These are phyloP conservation scores for Saguinus imperator DNA, from an alignment of 2,113 vertebrate genomes.

Conservation along the genomic window DNA sequence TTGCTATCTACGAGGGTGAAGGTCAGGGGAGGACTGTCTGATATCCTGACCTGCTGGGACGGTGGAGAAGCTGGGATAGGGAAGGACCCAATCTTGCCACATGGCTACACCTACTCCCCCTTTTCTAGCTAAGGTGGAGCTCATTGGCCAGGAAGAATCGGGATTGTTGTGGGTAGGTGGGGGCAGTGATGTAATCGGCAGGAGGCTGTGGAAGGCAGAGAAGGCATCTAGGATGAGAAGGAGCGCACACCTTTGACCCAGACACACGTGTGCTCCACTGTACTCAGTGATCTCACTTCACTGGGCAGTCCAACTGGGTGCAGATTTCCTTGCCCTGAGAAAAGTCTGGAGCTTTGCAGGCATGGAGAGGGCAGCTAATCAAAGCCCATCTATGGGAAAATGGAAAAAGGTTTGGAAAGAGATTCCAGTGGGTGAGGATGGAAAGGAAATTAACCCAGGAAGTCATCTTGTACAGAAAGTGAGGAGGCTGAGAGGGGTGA, in stretches of 20 bases:
- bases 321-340: background rate
- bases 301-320: background rate
- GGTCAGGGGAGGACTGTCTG: constrained; percentile 12
- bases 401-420: background rate
- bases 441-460: background rate
- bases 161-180: too few species aligned
- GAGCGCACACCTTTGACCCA: too few species aligned
- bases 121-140: background rate
- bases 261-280: rapidly evolving
- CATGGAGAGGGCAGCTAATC: background rate
- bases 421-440: background rate
- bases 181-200: background rate
- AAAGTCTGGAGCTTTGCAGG: too few species aligned
- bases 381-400: background rate
- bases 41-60: background rate
- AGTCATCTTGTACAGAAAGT: background rate
- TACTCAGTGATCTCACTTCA: background rate
- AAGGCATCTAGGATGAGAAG: background rate
- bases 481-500: too few species aligned
- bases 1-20: background rate
- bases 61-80: background rate
- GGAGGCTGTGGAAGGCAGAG: background rate
- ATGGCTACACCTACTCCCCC: rapidly evolving
- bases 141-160: background rate
- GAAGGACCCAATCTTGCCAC: too few species aligned